Evolutionary conservation across 2,113 vertebrate species (phyloP).

Genomic region (Aegotheles bennettii): DNA sequence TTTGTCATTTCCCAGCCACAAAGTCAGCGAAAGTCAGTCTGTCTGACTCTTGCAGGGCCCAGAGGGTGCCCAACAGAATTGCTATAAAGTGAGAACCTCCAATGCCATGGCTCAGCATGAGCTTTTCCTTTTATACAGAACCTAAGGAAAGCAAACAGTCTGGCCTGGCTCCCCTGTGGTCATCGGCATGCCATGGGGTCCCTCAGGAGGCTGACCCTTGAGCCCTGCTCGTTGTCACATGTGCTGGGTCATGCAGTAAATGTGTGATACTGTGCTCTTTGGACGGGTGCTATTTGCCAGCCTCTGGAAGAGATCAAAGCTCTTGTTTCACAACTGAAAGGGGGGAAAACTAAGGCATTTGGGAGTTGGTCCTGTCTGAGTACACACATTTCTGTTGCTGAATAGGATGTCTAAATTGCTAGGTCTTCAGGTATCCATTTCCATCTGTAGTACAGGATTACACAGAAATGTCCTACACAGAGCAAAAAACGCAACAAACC

Average conservation of each 20-base stretch:
- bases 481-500: not conserved
- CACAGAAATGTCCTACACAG: not conserved
- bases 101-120: not conserved
- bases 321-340: not conserved
- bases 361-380: not conserved
- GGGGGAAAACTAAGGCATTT: not conserved
- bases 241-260: fast-evolving
- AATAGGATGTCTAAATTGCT: not conserved
- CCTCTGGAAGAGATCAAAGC: not conserved
- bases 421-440: not conserved
- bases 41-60: not conserved
- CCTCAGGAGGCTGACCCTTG: not conserved
- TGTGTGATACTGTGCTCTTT: conserved; percentile 8
- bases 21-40: fast-evolving
- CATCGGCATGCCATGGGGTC: fast-evolving
- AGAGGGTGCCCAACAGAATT: not conserved
- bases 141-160: not conserved
- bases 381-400: not conserved
- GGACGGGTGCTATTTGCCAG: conserved; percentile 4
- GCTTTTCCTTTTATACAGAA: not conserved
- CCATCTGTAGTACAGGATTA: fast-evolving
- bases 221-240: not conserved
- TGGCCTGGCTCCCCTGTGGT: fast-evolving
- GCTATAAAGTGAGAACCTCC: not conserved
- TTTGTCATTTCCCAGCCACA: not conserved